Evolutionary conservation across 92 coral and sea anemone species (phyloP), one percentile per base, ranked within the genome.

Genomic region (Virgularia gustaviana): DNA sequence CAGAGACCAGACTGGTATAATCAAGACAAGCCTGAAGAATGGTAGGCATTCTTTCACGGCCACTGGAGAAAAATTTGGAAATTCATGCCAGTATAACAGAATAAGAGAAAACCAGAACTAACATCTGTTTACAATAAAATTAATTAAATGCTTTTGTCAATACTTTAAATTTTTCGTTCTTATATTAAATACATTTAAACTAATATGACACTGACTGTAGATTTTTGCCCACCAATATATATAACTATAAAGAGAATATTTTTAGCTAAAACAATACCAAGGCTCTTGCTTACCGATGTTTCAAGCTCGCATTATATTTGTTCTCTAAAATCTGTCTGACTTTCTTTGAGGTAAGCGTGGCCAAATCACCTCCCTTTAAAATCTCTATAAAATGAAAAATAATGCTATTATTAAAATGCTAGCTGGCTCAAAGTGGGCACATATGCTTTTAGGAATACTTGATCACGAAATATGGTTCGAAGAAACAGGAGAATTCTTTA

Each of bases 281-380:
- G n/a, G n/a, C n/a, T n/a, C n/a, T n/a, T n/a, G n/a, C 82, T 30
- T 42, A 92, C 98, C 98, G 86, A 42, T 64, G 68, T 25, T 56
- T 55, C 57, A 92, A 70, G 61, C 84, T 80, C 1, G 84, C 88
- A 10, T 74, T 79, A 62, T 83, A 89, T 35, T 81, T 77, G 34
- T 86, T 79, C 57, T 92, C 98, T 37, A 92, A 74, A 19, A 74
- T 73, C 29, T 71, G 63, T 55, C 98, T 71, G 33, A 92, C 91
- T 6, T 84, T 86, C 49, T 91, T 83, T 0, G 98, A 92, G n/a
- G 98, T 92, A 37, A 92, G 44, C 45, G 80, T 71, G 2, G 89
- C 66, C 33, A 92, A 84, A 75, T 92, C 98, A 10, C 85, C 88
- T 35, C 78, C 73, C 44, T 77, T 64, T 57, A 92, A 76, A 82